Base-by-base conservation (phyloP, 2,888 invertebrate genomes). In the Polietes domitor region DNA sequence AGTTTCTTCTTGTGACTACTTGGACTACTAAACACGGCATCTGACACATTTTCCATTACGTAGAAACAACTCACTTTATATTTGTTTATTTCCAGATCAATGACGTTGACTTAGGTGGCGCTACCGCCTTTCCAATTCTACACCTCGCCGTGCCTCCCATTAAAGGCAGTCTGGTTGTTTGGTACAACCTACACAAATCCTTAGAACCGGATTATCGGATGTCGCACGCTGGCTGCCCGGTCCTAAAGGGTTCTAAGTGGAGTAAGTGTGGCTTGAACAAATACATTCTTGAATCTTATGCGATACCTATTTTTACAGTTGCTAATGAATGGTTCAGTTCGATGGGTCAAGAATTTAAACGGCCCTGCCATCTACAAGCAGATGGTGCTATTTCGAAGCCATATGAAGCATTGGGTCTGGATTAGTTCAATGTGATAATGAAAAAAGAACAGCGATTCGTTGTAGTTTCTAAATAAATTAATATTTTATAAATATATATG, bases 241-340 rank as follows among this genome's bases (percentile, higher is more conserved):
- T 98, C 47, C 94, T 98, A 24, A 95, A 97, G 9, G 98, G 98
- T 53, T 96, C 96, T 32, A 98, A 98, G 93, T 98, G 98, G 98
- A 98, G 97, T 97, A 68, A 65, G 76, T 41, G 12, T n/a, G 6
- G 9, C 12, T 12, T 28, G 4, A 47, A 50, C 1, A 50, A 12
- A 71, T 32, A 24, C 7, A 19, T 50, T 28, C n/a, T 28, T 61
- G n/a, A 28, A n/a, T 1, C 15, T 32, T 65, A n/a, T 37, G 9
- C 26, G 15, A 32, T 15, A 5, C 15, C 21, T 55, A 21, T 37
- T 37, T 37, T 37, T 86, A 21, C 55, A 95, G 96, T 96, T 61
- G 95, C 96, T 7, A 97, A 97, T 92, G 97, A 96, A 92, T 97
- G 97, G 97, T 94, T 97, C 74, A 97, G 97, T 91, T 97, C 97